Base-by-base conservation (phyloP, 2,888 invertebrate species). In the Ctena decussata region DNA sequence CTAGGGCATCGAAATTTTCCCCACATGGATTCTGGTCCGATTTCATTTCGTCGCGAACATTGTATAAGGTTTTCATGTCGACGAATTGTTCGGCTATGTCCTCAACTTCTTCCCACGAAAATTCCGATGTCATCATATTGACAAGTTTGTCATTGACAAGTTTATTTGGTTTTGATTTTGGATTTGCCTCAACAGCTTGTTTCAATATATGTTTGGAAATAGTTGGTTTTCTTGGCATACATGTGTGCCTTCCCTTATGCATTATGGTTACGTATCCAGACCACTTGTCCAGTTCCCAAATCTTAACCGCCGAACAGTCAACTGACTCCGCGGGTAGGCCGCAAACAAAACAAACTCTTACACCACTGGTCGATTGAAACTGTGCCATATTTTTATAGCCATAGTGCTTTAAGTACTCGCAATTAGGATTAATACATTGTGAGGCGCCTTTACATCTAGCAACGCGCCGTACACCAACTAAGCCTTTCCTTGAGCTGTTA, bases 71-170 rank as follows among this genome's bases (percentile, higher is more conserved):
- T 49, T 74, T 74, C 21, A 44, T 18, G 18, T 74, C 74, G 8
- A 74, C 49, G 49, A 74, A 74, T 6, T 74, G 15, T 49, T 74
- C 74, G 18, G 32, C 74, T 24, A 49, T 30, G 12, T 49, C 53
- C 35, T 49, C 30, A 35, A 49, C 27, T 11, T 30, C 53, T 6
- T 18, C 11, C 53, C 37, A 74, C 0, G 15, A 18, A 74, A 74
- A 74, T 6, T 74, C 11, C 5, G 74, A 74, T 30, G 49, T 35
- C 46, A 74, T 74, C 15, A 49, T 1, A 11, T 49, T 53, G 15
- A 74, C 74, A 6, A 49, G 6, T 46, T 73, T 73, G 12, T 73
- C 73, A 8, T 46, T 73, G 0, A 72, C 72, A 1, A 73, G 30
- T 30, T 49, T 27, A 32, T 24, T 46, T 32, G 53, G 74, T 11